Evolutionary conservation across 2,113 vertebrate species (phyloP), one percentile per base, ranked within the genome.

Genomic region (Orientallactaga bullata): DNA sequence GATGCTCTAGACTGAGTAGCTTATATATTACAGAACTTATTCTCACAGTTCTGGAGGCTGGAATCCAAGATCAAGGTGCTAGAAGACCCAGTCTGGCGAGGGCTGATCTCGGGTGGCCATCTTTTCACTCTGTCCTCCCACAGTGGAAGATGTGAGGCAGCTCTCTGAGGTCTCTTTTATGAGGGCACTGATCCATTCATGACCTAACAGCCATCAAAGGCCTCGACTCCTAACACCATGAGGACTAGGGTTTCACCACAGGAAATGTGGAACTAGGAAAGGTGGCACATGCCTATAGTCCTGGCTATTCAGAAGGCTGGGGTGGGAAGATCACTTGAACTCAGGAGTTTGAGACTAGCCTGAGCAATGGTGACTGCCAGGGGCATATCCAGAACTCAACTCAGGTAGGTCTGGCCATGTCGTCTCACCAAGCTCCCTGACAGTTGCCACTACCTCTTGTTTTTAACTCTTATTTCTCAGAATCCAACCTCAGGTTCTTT

Each of bases 131-230:
- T 61, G 37, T 90, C 32, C 37, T 91, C 77, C 87, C 4, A 37
- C 28, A 69, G 24, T 76, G 0, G 37, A 91, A 76, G 47, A 79
- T 35, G 24, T 61, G 69, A 61, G 47, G 61, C 24, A 87, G 21
- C 77, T 87, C 60, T 81, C 68, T 82, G 61, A 35, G 69, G 68
- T 16, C 32, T 82, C 35, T 91, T 94, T 61, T 39, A 55, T 80
- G 89, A 73, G 12, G 65, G 30, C 63, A 77, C 61, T 93, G 42
- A 86, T 94, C 68, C 39, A 86, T 85, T 94, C 74, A 85, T 24
- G 12, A 80, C 58, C 66, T 85, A 90, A 85, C 73, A 58, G 85
- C 20, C 58, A 85, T 12, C 47, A 90, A 79, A 72, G 81, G n/a
- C 23, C 16, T 72, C 73, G 69, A 84, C 66, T 79, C 81, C 55